Percentiles rank a stretch among this genome's conserved stretches.
Evolutionary conservation across 2,797 vertebrate species (phyloP).

Genomic region (Vespertilio murinus): DNA sequence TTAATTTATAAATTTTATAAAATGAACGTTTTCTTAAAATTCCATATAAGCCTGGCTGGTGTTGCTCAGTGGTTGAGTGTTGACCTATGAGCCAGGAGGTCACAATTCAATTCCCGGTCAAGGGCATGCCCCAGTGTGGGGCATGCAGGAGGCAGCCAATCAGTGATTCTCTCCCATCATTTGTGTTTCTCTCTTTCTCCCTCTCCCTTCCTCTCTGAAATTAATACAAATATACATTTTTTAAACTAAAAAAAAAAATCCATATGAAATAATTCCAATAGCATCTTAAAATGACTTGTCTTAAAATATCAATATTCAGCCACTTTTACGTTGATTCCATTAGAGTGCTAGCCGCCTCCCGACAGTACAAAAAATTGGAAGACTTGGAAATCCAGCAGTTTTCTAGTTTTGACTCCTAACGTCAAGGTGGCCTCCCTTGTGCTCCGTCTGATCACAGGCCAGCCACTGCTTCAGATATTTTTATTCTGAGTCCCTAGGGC

Average conservation of each 20-base stretch:
- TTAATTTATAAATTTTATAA: background rate
- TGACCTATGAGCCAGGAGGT: too few species aligned
- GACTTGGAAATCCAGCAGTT: slow-evolving; percentile 29
- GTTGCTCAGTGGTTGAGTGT: too few species aligned
- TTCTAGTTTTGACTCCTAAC: slow-evolving; percentile 37
- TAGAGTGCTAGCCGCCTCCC: slow-evolving; percentile 24
- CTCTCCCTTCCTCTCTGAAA: too few species aligned
- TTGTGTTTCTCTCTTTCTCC: too few species aligned
- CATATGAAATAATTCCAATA: background rate
- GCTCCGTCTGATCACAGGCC: background rate
- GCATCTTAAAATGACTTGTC: background rate
- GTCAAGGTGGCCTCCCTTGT: background rate
- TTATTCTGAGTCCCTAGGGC: background rate
- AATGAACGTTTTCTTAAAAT: background rate
- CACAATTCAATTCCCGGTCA: too few species aligned
- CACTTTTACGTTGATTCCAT: accelerated
- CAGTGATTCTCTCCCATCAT: too few species aligned
- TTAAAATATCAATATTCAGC: slow-evolving; percentile 12
- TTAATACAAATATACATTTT: too few species aligned
- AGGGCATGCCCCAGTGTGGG: too few species aligned
- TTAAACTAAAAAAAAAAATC: too few species aligned
- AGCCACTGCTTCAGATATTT: slow-evolving; percentile 18
- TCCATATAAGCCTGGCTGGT: too few species aligned
- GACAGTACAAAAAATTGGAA: background rate
- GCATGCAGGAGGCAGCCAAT: too few species aligned